Evolutionary conservation across 1,140 invertebrate genomes (phyloP), one percentile per base, ranked within the genome.

Genomic region (Drosophila seguyi): DNA sequence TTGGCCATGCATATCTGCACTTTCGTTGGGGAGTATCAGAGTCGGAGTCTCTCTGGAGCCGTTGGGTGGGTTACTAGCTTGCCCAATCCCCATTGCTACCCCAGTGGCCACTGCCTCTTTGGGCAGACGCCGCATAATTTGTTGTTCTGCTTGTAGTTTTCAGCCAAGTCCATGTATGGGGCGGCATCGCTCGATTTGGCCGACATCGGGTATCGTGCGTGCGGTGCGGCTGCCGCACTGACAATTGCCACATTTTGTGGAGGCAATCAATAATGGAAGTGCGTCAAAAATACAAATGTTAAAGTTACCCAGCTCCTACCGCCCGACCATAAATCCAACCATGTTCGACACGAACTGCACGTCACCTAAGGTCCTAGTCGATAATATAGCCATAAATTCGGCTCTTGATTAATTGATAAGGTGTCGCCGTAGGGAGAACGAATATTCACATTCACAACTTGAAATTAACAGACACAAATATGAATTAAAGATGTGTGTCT

Each of bases 231-330:
- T 41, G 61, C 41, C 61, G 55, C 61, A 76, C 69, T 42, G 52
- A 76, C 74, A 90, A 75, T 90, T 88, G 81, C 81, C 86, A 90
- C 85, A 90, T 90, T 90, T 90, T 81, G 81, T 90, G 86, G 74
- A 77, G 78, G 27, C 86, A 90, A 90, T 90, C 85, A 90, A 90
- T 90, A 90, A 85, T 38, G 81, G 71, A 90, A 85, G 86, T 90
- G 74, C 86, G 85, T 88, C 86, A 90, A 90, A 57, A 62, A 65
- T 68, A 90, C 77, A 90, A 88, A 88, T 90, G 77, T 84, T 90
- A 47, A 71, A 84, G 67, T 68, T 72, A 67, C 59, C 62, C 44
- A 18, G 52, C 60, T 38, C 34, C 44, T 5, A 45, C 38, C 39
- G 27, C 11, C 7, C 36, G 42, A 6, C 50, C 34, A 66, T 60